Evolutionary conservation across 2,888 invertebrate genomes (phyloP).

Genomic region (Chrysopilus asiliformis): DNA sequence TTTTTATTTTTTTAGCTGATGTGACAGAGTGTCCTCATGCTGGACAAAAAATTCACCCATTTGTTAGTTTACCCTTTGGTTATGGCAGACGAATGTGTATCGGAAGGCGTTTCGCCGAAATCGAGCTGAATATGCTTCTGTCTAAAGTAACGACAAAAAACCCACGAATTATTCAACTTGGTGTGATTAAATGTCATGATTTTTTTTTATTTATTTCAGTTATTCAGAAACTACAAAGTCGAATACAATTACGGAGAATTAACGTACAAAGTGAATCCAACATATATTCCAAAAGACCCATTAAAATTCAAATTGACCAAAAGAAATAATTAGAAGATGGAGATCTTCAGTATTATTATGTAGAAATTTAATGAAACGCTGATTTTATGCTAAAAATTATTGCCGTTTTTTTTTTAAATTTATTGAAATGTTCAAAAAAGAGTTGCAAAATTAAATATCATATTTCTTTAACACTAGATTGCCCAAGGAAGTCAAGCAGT

Average conservation of each 20-base stretch:
- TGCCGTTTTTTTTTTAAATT: too few species aligned
- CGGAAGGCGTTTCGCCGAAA: conserved; percentile 69
- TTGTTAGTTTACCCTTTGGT: conserved; percentile 62
- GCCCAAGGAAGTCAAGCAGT: too few species aligned
- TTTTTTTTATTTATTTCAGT: conserved; percentile 37
- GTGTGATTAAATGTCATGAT: neutral
- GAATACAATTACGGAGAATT: conserved; percentile 53
- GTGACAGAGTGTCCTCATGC: conserved; percentile 26
- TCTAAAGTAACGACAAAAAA: conserved; percentile 45
- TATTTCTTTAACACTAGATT: too few species aligned
- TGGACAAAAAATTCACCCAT: conserved; percentile 53
- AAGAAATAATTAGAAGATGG: too few species aligned
- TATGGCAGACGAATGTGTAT: conserved; percentile 64
- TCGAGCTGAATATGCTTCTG: conserved; percentile 57
- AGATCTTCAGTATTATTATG: neutral
- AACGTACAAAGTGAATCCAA: conserved; percentile 57
- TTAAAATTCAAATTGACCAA: conserved; percentile 51
- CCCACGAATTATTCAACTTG: neutral
- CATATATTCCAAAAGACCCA: conserved; percentile 59
- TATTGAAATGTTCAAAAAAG: too few species aligned
- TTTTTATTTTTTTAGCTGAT: conserved; percentile 4
- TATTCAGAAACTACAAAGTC: conserved; percentile 55
- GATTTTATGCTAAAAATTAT: too few species aligned
- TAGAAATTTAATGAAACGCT: neutral
- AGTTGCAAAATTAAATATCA: too few species aligned